Evolutionary conservation across 2,797 vertebrate genomes (phyloP).

Genomic region (Pipistrellus kuhlii): DNA sequence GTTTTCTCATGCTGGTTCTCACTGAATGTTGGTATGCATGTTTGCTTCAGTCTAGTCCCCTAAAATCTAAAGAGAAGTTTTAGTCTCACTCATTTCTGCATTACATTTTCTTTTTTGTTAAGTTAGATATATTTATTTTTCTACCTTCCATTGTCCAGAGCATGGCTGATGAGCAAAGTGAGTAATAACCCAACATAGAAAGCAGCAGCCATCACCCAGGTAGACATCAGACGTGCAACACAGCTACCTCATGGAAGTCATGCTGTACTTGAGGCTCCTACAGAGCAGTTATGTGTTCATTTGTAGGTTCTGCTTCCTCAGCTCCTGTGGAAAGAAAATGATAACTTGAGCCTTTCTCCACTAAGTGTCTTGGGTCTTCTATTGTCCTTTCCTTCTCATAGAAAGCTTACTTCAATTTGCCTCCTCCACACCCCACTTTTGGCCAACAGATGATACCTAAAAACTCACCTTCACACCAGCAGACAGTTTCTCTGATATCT

Average conservation of each 20-base stretch:
- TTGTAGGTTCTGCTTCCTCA: background rate
- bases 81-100: background rate
- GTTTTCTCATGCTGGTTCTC: background rate
- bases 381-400: background rate
- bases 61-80: background rate
- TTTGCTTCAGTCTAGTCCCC: background rate
- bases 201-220: background rate
- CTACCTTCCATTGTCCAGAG: background rate
- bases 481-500: background rate
- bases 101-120: background rate
- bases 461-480: background rate
- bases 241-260: background rate
- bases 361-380: background rate
- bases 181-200: background rate
- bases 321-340: background rate
- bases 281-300: background rate
- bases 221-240: background rate
- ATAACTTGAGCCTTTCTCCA: background rate
- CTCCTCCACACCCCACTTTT: background rate
- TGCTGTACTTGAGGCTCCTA: background rate
- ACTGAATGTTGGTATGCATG: background rate
- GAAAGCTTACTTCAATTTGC: background rate
- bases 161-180: background rate
- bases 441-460: background rate
- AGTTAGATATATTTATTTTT: background rate